phyloP scores from a whole-genome alignment of 2,113 vertebrate genomes.

The Loxodonta africana region DNA sequence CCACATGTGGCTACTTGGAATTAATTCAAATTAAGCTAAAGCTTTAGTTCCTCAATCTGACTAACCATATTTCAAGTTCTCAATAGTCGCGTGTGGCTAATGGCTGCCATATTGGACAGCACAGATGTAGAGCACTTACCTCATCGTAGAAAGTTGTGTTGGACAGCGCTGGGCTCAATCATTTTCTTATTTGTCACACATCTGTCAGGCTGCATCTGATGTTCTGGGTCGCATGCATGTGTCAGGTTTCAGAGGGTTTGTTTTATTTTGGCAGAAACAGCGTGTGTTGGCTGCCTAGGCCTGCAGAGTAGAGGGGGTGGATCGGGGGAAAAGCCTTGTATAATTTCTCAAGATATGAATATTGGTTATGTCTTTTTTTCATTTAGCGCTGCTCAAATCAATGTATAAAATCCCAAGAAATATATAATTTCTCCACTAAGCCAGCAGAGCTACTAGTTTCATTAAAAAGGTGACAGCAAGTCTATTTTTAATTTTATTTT shows the following conservation, averaged over 20 bases:
- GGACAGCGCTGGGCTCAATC: background rate
- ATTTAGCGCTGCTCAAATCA: constrained; percentile 23
- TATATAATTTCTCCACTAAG: constrained; percentile 77
- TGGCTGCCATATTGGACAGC: no score
- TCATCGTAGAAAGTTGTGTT: background rate
- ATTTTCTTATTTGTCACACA: background rate
- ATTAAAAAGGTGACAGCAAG: constrained; percentile 77
- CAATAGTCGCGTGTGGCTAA: background rate
- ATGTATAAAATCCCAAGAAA: constrained; percentile 68
- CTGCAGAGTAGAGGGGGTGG: no score
- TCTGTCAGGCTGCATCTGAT: background rate
- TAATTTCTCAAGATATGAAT: background rate
- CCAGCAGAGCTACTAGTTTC: constrained; percentile 70
- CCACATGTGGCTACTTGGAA: background rate
- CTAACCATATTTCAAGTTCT: background rate
- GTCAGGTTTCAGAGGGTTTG: background rate
- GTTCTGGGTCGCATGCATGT: no score
- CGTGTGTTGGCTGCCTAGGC: background rate
- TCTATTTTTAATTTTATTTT: constrained; percentile 86
- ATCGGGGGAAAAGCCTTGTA: accelerated
- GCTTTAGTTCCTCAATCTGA: background rate
- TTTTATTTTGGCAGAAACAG: background rate
- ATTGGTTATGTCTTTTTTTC: background rate
- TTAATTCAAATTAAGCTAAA: background rate
- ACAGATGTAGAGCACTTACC: background rate